Evolutionary conservation across 2,113 vertebrate species (phyloP), one percentile per base, ranked within the genome.

Genomic region (Crotalus viridis): DNA sequence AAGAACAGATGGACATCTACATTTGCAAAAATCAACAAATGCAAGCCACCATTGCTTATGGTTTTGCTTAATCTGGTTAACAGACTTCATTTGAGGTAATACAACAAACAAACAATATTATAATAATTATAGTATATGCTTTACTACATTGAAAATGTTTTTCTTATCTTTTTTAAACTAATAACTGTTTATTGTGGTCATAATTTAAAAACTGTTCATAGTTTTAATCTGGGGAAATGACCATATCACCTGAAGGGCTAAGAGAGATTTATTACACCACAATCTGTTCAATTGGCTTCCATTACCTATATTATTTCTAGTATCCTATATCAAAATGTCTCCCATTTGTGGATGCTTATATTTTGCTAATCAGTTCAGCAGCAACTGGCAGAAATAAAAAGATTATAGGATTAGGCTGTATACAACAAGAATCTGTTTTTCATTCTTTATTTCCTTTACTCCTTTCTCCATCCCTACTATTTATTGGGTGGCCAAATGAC

Each of bases 1-100:
- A 96, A 95, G 95, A 97, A 94, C 94, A 97, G 93, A 93, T 95
- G 94, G 87, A 87, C 90, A 94, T 97, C 97, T 96, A 95, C 91
- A 94, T 94, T 94, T 5, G 7, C 10, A 95, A 94, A 51, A 97
- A 92, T 69, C 90, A 97, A 95, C 93, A 97, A 91, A 88, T 64
- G 24, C 52, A 96, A 95, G 90, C 52, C 93, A 93, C 89, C 85
- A 8, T 93, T 90, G 95, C 95, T 88, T 88, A 96, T 94, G 93
- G 69, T 39, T 96, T 94, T 95, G 91, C 94, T 94, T 95, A 95
- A 94, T 81, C 28, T 93, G 87, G 93, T 95, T 95, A 94, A 51
- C 93, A 69, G 21, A 91, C 81, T 93, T 69, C 51, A 92, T 24
- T 94, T 95, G 92, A 39, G 46, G 92, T 95, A 88, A 57, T 92